A percentile compares a stretch with the other conserved stretches of the same genome.
phyloP scores from a whole-genome alignment of 2,888 invertebrate genomes.

The Gymnocheta viridis region DNA sequence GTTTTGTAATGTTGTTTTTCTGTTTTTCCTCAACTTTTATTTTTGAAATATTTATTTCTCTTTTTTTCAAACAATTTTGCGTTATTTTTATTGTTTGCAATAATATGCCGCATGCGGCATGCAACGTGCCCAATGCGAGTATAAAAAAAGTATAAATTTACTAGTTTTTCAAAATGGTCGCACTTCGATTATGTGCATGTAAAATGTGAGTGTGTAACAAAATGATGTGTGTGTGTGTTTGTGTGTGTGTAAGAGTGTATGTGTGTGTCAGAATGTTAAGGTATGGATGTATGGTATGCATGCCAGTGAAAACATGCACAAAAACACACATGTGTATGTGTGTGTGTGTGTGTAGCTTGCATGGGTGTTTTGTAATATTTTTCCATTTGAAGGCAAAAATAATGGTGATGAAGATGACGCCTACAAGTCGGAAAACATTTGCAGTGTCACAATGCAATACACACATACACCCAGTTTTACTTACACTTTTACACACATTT shows the following conservation, averaged over 20 bases:
- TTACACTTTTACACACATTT: neutral
- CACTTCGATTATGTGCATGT: constrained; percentile 61
- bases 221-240: neutral
- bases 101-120: constrained; percentile 70
- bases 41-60: neutral
- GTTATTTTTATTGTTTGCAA: constrained; percentile 70
- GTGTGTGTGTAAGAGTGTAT: constrained; percentile 11
- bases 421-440: constrained; percentile 69
- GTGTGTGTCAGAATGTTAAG: constrained; percentile 38
- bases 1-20: constrained; percentile 59
- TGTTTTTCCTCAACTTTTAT: constrained; percentile 19
- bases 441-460: constrained; percentile 68
- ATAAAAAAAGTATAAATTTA: constrained; percentile 65
- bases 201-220: constrained; percentile 10
- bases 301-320: constrained; percentile 10
- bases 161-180: constrained; percentile 69
- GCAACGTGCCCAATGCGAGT: constrained; percentile 69
- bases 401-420: constrained; percentile 67
- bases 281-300: constrained; percentile 18
- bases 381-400: constrained; percentile 66
- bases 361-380: constrained; percentile 44
- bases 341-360: constrained; percentile 31
- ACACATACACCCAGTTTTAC: constrained; percentile 29
- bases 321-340: neutral
- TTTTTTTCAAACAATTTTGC: constrained; percentile 58